phyloP scores from a whole-genome alignment of 2,797 vertebrate genomes.

The Limosa lapponica region DNA sequence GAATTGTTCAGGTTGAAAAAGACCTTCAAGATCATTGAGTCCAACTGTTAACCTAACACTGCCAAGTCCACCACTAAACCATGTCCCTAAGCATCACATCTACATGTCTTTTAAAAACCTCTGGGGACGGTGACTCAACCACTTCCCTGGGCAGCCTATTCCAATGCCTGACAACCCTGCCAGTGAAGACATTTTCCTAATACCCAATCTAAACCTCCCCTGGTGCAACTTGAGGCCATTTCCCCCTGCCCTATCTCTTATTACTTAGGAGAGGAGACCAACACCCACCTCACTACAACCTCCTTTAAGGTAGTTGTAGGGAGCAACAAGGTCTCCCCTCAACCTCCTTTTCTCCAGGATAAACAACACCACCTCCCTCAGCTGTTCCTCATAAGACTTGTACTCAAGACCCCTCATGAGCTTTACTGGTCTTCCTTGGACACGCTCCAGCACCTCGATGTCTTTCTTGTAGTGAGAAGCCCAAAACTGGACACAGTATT shows the following conservation, averaged over 20 bases:
- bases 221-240: neutral
- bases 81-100: too few species aligned
- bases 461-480: neutral
- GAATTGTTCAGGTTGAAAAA: neutral
- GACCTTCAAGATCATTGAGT: neutral
- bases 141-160: too few species aligned
- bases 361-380: neutral
- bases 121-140: too few species aligned
- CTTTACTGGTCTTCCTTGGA: neutral
- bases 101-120: too few species aligned
- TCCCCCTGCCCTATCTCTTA: neutral
- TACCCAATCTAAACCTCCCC: neutral
- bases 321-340: neutral
- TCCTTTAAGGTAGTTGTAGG: neutral
- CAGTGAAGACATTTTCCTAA: neutral
- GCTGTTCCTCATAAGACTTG: neutral
- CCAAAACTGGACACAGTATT: neutral
- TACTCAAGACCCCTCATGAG: neutral
- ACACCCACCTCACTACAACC: neutral
- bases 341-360: neutral
- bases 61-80: neutral
- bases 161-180: too few species aligned
- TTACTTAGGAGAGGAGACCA: neutral
- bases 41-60: neutral
- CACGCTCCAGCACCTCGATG: neutral